Evolutionary conservation across 2,797 vertebrate species (phyloP).

Genomic region (Spatula versicolor): DNA sequence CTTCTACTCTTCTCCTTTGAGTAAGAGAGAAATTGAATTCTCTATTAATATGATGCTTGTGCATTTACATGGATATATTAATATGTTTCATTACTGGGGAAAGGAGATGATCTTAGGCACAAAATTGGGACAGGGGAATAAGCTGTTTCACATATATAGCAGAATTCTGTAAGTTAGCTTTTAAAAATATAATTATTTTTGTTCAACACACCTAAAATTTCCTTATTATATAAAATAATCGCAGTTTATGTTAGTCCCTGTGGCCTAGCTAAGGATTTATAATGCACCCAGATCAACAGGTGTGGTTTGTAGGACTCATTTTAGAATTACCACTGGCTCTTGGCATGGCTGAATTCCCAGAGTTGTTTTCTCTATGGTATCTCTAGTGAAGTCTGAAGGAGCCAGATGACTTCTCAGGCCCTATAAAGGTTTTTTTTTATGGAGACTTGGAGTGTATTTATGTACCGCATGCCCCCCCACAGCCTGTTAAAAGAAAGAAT

Average conservation of each 20-base stretch:
- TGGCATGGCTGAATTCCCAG: constrained; percentile 27
- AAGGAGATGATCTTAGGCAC: neutral
- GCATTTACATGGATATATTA: neutral
- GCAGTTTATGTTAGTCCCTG: neutral
- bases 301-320: constrained; percentile 13
- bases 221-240: constrained; percentile 31
- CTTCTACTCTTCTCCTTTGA: neutral
- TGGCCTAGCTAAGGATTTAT: neutral
- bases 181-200: neutral
- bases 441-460: constrained; percentile 42
- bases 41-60: neutral
- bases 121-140: neutral
- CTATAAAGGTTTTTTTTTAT: constrained; percentile 49
- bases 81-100: neutral
- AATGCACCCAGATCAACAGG: constrained; percentile 26
- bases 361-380: neutral
- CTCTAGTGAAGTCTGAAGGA: constrained; percentile 13
- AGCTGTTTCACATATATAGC: neutral
- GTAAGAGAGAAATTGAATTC: neutral
- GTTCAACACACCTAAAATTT: neutral
- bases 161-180: neutral
- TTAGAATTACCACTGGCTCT: constrained; percentile 11
- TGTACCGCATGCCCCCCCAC: neutral
- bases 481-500: constrained; percentile 34
- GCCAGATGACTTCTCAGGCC: constrained; percentile 39